Percentiles rank a stretch among this genome's conserved stretches.
Conservation (phyloP, 2,113 vertebrate species). For the Leucopsar rothschildi region DNA sequence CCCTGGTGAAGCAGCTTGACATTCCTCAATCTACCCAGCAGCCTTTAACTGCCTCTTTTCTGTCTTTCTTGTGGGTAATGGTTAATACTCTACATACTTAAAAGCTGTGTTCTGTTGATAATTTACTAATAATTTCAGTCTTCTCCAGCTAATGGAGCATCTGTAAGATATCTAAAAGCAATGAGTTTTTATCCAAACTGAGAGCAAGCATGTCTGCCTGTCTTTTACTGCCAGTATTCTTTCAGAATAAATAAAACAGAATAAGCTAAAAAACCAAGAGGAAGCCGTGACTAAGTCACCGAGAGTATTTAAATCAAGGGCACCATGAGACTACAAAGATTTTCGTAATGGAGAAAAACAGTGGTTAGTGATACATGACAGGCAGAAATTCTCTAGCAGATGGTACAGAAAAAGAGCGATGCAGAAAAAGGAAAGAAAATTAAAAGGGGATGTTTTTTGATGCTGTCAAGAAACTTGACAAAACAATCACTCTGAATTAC, state of each 20-base stretch:
- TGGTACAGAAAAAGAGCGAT: background rate
- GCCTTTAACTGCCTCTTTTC: background rate
- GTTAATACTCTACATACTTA: slow-evolving; percentile 15
- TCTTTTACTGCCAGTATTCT: slow-evolving; percentile 27
- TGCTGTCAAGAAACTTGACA: slow-evolving; percentile 29
- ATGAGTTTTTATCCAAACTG: slow-evolving; percentile 1
- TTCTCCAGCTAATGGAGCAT: slow-evolving; percentile 21
- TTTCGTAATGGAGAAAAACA: background rate
- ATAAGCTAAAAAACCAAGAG: slow-evolving; percentile 11
- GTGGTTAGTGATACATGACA: slow-evolving; percentile 37
- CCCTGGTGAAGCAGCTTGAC: background rate
- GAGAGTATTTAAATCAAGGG: slow-evolving; percentile 39
- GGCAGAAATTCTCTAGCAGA: slow-evolving; percentile 25
- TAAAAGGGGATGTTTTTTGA: slow-evolving; percentile 2
- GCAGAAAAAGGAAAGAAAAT: slow-evolving; percentile 4
- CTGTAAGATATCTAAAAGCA: slow-evolving; percentile 44
- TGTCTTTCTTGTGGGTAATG: slow-evolving; percentile 16
- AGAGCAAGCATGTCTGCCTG: slow-evolving; percentile 14
- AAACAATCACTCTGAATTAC: slow-evolving; percentile 32
- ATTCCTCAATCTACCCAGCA: background rate
- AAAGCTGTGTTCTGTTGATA: slow-evolving; percentile 23
- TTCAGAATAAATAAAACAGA: slow-evolving; percentile 50
- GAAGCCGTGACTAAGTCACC: slow-evolving; percentile 28
- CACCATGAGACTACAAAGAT: slow-evolving; percentile 17
- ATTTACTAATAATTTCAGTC: slow-evolving; percentile 42